Base-by-base conservation (phyloP, 2,797 vertebrate genomes). In the Brachyalestes nurse region DNA sequence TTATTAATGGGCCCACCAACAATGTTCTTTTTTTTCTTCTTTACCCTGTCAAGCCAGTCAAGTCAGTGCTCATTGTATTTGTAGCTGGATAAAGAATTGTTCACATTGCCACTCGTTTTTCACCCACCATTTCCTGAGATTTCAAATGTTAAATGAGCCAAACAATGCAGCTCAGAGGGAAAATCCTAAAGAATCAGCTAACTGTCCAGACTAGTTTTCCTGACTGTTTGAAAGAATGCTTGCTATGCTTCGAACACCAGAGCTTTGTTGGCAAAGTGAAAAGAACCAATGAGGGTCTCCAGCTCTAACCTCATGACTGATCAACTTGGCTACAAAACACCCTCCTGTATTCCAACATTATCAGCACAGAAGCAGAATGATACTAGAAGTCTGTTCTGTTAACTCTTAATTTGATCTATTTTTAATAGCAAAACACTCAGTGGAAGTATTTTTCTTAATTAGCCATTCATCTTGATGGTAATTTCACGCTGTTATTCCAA, bases 171-270 rank as follows among this genome's bases (percentile, higher is more conserved):
- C 45, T 25, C 23, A 78, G 70, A 78, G 25, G 53, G 51, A 25
- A 62, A 69, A 73, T 66, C 34, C 51, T 49, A 55, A 77, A 73
- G 58, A 23, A 70, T 83, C 58, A 79, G 51, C 64, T 78, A 76
- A 77, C 78, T 79, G 67, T 79, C 58, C 73, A 79, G 69, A 77
- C 84, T 81, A 78, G 81, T 81, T 83, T 78, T 60, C 49, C 58
- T 82, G 69, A 80, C 57, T 79, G 60, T 80, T 77, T 77, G 58
- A 80, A 84, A 78, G 74, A 85, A 87, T 82, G 69, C 65, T 23
- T 65, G 70, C 69, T 70, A 77, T 81, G 78, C 66, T 74, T 75
- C 40, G 72, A 79, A 82, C 78, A 77, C 74, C 79, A 74, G 34
- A 55, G 53, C 69, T 66, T 78, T 80, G 65, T 80, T 77, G 75